These are phyloP conservation scores for Oxygymnocypris stewartii DNA, from an alignment of 2,113 vertebrate species.

Conservation along the genomic window DNA sequence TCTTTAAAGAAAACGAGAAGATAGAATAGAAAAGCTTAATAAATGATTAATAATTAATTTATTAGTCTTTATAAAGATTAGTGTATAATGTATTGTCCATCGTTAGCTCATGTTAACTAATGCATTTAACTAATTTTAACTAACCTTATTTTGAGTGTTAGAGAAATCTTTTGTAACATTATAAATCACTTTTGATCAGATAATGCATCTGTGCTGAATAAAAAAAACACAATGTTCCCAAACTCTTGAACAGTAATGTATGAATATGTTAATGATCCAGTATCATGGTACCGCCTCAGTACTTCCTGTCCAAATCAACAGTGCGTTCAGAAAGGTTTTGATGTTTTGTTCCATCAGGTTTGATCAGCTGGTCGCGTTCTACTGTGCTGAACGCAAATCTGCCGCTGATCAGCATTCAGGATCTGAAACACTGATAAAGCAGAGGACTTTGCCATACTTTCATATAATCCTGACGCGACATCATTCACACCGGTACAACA, in stretches of 20 bases:
- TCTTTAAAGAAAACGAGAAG: too few relatives aligned
- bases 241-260: background rate
- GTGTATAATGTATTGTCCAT: too few relatives aligned
- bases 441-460: slow-evolving; percentile 81
- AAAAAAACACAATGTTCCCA: background rate
- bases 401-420: slow-evolving; percentile 78
- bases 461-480: background rate
- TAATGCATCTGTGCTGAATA: background rate
- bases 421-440: slow-evolving; percentile 78
- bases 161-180: background rate
- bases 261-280: background rate
- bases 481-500: slow-evolving; percentile 10
- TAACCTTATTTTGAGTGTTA: background rate
- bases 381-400: slow-evolving; percentile 44
- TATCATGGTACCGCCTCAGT: background rate
- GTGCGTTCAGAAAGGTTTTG: background rate
- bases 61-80: too few relatives aligned
- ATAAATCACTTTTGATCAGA: background rate
- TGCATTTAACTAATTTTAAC: too few relatives aligned
- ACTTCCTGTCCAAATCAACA: background rate
- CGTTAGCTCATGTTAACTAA: too few relatives aligned
- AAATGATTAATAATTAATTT: too few relatives aligned
- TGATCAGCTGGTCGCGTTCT: slow-evolving; percentile 61
- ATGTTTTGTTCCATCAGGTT: slow-evolving; percentile 55
- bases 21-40: too few relatives aligned